Percentiles rank a stretch among this genome's conserved stretches.
phyloP scores from a whole-genome alignment of 2,888 invertebrate species.

The Drosophila mercatorum region DNA sequence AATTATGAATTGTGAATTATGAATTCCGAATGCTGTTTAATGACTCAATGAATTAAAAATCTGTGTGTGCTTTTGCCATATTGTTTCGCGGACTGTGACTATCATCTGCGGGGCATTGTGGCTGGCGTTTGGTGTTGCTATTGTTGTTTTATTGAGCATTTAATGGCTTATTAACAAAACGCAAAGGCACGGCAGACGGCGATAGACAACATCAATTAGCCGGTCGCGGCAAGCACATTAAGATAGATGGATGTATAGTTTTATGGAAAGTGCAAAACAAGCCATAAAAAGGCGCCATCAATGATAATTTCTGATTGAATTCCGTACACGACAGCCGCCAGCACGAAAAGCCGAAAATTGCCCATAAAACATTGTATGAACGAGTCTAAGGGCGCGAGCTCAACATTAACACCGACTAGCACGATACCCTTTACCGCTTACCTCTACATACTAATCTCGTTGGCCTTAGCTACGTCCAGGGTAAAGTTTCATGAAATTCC shows the following conservation, averaged over 20 bases:
- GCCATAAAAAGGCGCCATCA: constrained; percentile 56
- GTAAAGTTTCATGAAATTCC: not conserved
- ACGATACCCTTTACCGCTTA: not conserved
- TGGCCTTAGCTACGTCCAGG: not conserved
- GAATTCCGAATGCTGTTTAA: constrained; percentile 72
- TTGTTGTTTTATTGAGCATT: constrained; percentile 67
- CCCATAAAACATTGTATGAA: constrained; percentile 14
- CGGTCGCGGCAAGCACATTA: constrained; percentile 26
- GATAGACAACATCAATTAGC: constrained; percentile 57
- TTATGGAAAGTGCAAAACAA: constrained; percentile 52
- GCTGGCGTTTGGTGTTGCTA: constrained; percentile 25
- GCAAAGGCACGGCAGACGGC: constrained; percentile 49
- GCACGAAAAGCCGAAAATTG: constrained; percentile 31
- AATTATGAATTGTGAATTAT: too few relatives aligned
- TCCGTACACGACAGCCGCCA: constrained; percentile 49
- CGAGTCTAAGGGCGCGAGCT: not conserved
- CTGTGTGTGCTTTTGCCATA: constrained; percentile 22
- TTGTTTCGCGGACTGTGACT: constrained; percentile 36
- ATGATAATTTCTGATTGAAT: constrained; percentile 52
- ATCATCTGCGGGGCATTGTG: constrained; percentile 28
- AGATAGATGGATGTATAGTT: constrained; percentile 18
- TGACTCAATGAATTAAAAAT: constrained; percentile 71
- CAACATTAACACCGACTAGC: not conserved
- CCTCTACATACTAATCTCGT: too few relatives aligned
- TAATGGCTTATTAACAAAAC: constrained; percentile 77